Base-by-base conservation (phyloP, 2,113 vertebrate genomes). In the Recurvirostra avosetta region DNA sequence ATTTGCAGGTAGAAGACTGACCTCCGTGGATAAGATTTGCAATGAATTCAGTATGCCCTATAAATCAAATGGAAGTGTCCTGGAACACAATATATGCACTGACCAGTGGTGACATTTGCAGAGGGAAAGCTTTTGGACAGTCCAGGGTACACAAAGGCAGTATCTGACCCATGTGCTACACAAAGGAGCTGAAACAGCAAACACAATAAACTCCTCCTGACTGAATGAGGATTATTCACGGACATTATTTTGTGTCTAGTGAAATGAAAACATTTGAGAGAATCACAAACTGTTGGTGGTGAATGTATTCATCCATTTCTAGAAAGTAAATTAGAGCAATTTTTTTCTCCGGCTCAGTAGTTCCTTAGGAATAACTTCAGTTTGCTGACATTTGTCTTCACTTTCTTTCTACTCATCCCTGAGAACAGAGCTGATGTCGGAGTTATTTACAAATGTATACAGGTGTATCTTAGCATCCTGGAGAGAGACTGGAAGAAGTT, bases 371-470 rank as follows among this genome's bases (percentile, higher is more conserved):
- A 81, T 53, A 87, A 72, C n/a, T 58, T 22, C 49, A 76, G 61
- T 26, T 94, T 56, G 58, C 58, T 85, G 83, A 58, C 56, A 92
- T 82, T 78, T 75, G 6, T 81, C 61, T 53, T 92, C 45, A 47
- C 14, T 61, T 12, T 53, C 45, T 86, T 70, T 22, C 53, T 71
- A 34, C 34, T 11, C 9, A 6, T 49, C 13, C 12, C 56, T 65
- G 25, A 86, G 82, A 94, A 68, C 50, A 61, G 70, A 91, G 38
- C 32, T 91, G 55, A 56, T 92, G 86, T 72, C 6, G 9, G 61
- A 91, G 73, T 85, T 92, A 94, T 94, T 94, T 96, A 94, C 73
- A 90, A 38, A 70, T 50, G 26, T 66, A 21, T 61, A 41, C 27
- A 92, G 80, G 36, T 61, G 17, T 68, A 73, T 45, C 65, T 81